phyloP scores from a whole-genome alignment of 2,888 invertebrate species.

The Diarsia mendica region DNA sequence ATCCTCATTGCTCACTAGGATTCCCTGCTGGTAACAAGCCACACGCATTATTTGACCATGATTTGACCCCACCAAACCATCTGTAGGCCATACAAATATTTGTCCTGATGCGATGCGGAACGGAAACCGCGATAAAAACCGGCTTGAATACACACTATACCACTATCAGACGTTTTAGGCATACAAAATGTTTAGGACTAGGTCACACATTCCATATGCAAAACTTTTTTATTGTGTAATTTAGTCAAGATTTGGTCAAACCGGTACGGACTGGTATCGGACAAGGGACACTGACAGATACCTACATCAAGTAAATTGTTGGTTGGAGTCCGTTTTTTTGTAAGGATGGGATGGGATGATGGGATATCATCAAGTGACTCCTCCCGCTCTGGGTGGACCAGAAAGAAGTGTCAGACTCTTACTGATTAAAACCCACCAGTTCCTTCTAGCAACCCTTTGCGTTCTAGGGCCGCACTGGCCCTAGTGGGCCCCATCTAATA shows the following conservation, averaged over 20 bases:
- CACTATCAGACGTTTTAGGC: conserved; percentile 16
- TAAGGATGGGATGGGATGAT: no score
- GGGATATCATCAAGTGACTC: no score
- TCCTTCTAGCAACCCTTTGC: no score
- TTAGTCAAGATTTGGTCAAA: neutral
- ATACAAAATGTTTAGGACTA: conserved; percentile 28
- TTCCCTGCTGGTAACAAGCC: conserved; percentile 36
- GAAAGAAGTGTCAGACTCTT: no score
- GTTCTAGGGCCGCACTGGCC: no score
- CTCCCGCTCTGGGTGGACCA: no score
- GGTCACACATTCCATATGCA: conserved; percentile 37
- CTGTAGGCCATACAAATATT: conserved; percentile 47
- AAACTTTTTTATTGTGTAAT: neutral
- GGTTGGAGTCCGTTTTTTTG: neutral
- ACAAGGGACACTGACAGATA: neutral
- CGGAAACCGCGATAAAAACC: conserved; percentile 31
- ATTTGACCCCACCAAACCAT: conserved; percentile 36
- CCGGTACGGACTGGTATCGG: neutral
- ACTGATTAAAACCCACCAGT: no score
- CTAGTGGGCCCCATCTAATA: no score
- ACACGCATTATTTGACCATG: conserved; percentile 25
- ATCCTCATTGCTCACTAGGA: conserved; percentile 43
- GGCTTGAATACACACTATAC: conserved; percentile 12
- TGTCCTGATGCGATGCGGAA: conserved; percentile 11
- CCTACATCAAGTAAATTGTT: neutral